phyloP scores from a whole-genome alignment of 2,888 invertebrate species.

The Cyaniris semiargus region DNA sequence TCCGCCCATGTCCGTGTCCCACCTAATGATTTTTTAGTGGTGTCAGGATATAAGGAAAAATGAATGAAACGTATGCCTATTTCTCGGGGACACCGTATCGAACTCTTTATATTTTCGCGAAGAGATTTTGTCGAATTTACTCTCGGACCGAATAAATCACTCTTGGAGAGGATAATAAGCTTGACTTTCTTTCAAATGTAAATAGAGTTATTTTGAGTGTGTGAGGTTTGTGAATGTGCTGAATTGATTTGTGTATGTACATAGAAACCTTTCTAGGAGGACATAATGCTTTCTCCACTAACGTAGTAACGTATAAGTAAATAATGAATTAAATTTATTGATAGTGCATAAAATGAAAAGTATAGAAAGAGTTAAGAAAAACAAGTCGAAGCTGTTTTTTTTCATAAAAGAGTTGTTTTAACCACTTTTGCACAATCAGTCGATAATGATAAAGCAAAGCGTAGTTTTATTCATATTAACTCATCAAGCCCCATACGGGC shows the following conservation, averaged over 20 bases:
- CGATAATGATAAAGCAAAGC: too few species aligned
- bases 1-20: slow-evolving; percentile 27
- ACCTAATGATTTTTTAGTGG: slow-evolving; percentile 51
- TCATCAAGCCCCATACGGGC: too few species aligned
- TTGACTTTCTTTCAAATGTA: slow-evolving; percentile 14
- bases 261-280: neutral
- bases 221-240: neutral
- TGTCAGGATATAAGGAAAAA: slow-evolving; percentile 55
- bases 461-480: too few species aligned
- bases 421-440: too few species aligned
- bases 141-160: slow-evolving; percentile 33
- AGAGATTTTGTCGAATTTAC: slow-evolving; percentile 38
- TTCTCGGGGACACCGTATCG: slow-evolving; percentile 42
- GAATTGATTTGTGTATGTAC: neutral
- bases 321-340: too few species aligned
- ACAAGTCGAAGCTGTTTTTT: too few species aligned
- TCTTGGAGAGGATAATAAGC: neutral
- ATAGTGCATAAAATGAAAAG: too few species aligned
- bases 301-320: too few species aligned
- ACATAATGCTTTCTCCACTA: neutral
- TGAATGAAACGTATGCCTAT: slow-evolving; percentile 47
- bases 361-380: too few species aligned
- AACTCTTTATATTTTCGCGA: slow-evolving; percentile 37
- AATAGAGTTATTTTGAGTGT: slow-evolving; percentile 16
- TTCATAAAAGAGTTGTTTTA: too few species aligned